Evolutionary conservation across 2,113 vertebrate species (phyloP), one percentile per base, ranked within the genome.

Genomic region (Cinclus mexicanus): DNA sequence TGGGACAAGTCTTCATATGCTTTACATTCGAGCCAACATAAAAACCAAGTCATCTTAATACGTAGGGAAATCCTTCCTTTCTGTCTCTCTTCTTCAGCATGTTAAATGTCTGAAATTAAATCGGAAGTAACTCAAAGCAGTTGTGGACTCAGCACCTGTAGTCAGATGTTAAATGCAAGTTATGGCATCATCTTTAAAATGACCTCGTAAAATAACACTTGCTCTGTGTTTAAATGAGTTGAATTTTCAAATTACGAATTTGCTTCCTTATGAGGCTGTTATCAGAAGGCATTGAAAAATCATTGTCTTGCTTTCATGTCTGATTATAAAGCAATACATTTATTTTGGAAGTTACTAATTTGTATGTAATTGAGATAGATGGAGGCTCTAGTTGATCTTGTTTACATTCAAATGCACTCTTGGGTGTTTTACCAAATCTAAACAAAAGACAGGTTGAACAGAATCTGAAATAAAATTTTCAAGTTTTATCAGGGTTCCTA

Each of bases 281-380:
- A 63, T 47, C 49, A 84, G 46, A 77, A 92, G 37, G 20, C n/a
- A 56, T 61, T 31, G 28, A 74, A 87, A 90, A 93, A 61, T 67
- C 23, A 16, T 83, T 81, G 18, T 47, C 57, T 74, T 2, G 0
- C 47, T 92, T 90, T 93, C 31, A 46, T 74, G 67, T 92, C 44
- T 93, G 39, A 57, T 60, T 83, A 18, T 44, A 63, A 77, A 81
- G 31, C 12, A 68, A 3, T 29, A 47, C 33, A 21, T 50, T 92
- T 83, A 41, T 80, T 95, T 90, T 88, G 50, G 23, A 90, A 87
- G 42, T 83, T 80, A 63, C 33, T 80, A 47, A 70, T 87, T 91
- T 80, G 2, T 79, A n/a, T 91, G 21, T 69, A 61, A 37, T 53
- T 82, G 59, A 31, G 37, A 37, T 20, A 24, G 64, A 80, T 33